Evolutionary conservation across 1,140 invertebrate species (phyloP).

Genomic region (Eupristina koningsbergeri): DNA sequence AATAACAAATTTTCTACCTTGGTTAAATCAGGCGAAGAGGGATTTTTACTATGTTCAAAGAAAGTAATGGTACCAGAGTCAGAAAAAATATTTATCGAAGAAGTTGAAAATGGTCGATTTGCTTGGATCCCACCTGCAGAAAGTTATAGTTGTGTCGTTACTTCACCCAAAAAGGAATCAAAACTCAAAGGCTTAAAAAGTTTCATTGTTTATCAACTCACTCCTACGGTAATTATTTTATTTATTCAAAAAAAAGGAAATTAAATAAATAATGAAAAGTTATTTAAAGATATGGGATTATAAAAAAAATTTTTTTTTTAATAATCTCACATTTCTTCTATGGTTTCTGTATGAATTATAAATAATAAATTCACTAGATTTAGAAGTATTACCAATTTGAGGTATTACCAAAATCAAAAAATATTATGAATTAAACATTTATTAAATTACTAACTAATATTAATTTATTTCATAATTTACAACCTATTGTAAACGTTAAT

Average conservation of each 20-base stretch:
- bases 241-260: background rate
- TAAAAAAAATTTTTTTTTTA: too few relatives aligned
- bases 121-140: constrained; percentile 83
- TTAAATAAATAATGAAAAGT: background rate
- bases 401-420: too few relatives aligned
- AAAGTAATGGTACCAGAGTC: constrained; percentile 82
- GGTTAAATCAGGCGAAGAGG: constrained; percentile 92
- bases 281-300: too few relatives aligned
- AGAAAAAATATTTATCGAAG: constrained; percentile 84
- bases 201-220: constrained; percentile 96
- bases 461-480: too few relatives aligned
- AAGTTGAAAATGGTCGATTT: constrained; percentile 78
- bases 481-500: too few relatives aligned
- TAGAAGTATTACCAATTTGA: too few relatives aligned
- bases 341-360: too few relatives aligned
- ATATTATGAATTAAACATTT: too few relatives aligned
- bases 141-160: constrained; percentile 87
- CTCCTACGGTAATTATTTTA: constrained; percentile 83
- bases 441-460: too few relatives aligned
- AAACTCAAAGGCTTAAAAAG: constrained; percentile 98
- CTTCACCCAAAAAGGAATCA: constrained; percentile 96
- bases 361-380: too few relatives aligned
- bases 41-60: constrained; percentile 88
- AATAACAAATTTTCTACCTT: constrained; percentile 92
- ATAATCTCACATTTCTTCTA: too few relatives aligned